Evolutionary conservation across 2,888 invertebrate genomes (phyloP), one percentile per base, ranked within the genome.

Genomic region (Dasysyrphus albostriatus): DNA sequence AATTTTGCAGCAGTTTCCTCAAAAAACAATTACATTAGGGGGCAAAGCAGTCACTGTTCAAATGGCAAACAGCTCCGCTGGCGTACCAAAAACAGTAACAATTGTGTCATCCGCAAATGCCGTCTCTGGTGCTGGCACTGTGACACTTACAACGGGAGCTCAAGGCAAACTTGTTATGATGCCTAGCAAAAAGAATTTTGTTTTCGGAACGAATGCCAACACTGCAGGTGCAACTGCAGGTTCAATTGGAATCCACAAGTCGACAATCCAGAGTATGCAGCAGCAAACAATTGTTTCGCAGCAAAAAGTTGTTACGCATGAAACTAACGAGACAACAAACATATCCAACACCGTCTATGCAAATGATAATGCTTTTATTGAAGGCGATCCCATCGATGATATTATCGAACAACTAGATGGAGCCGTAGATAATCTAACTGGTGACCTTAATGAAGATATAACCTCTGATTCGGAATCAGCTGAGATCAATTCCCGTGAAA

Each of bases 41-140:
- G 96, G 96, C 0, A 96, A 96, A 91, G 95, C 95, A 19, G 95
- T 96, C 3, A 96, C 96, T 1, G 94, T 96, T 51, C 95, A 95
- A 92, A 95, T 96, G 94, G 94, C 95, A 16, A 94, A 94, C 24
- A 93, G 54, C n/a, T 93, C 84, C 90, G 80, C 88, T 14, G 94
- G 94, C 29, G 94, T 94, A 29, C 93, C 93, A 63, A 95, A 95
- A 92, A 95, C 95, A 0, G 94, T 95, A 0, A 95, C 95, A 0
- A 93, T 95, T 34, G 94, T 95, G 73, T 90, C 90, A 37, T 89
- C 90, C 1, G 88, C 93, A 89, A 89, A 89, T 83, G 88, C 88
- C 0, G 88, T 89, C 90, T 54, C 89, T 14, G 89, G 88, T 88
- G 91, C 90, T 88, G 92, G 90, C 8, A 89, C 89, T 34, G 84